phyloP scores from a whole-genome alignment of 2,797 vertebrate genomes.

The Chelidonichthys spinosus region DNA sequence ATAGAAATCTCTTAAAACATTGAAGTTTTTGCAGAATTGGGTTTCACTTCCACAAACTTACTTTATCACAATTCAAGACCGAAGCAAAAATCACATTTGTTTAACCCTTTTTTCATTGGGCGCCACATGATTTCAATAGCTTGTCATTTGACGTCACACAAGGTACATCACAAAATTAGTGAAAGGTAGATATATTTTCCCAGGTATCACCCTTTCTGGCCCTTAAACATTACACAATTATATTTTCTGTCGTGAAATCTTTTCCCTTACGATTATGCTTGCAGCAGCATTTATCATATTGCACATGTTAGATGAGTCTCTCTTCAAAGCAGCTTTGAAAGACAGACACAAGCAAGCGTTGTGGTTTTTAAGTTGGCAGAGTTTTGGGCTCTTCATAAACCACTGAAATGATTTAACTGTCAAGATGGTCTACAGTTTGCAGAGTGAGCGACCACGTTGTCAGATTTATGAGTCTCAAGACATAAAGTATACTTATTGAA shows the following conservation, averaged over 20 bases:
- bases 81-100: not conserved
- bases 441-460: slow-evolving; percentile 11
- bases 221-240: not conserved
- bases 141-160: not conserved
- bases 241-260: too few species aligned
- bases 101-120: slow-evolving; percentile 19
- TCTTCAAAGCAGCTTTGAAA: slow-evolving; percentile 18
- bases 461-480: slow-evolving; percentile 28
- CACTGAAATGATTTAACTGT: slow-evolving; percentile 41
- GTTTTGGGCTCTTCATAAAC: slow-evolving; percentile 43
- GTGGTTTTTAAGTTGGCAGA: slow-evolving; percentile 52
- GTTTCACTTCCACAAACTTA: slow-evolving; percentile 34
- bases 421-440: slow-evolving; percentile 26
- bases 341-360: slow-evolving; percentile 27
- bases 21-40: slow-evolving; percentile 10
- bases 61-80: slow-evolving; percentile 31
- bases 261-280: slow-evolving; percentile 23
- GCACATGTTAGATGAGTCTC: slow-evolving; percentile 31
- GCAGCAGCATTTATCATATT: slow-evolving; percentile 16
- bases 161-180: not conserved
- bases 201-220: not conserved
- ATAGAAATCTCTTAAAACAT: slow-evolving; percentile 25
- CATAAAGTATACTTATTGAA: slow-evolving; percentile 17
- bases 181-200: slow-evolving; percentile 16
- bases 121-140: not conserved